These are phyloP conservation scores for Kobus ellipsiprymnus DNA, from an alignment of 2,113 vertebrate genomes.

Conservation along the genomic window DNA sequence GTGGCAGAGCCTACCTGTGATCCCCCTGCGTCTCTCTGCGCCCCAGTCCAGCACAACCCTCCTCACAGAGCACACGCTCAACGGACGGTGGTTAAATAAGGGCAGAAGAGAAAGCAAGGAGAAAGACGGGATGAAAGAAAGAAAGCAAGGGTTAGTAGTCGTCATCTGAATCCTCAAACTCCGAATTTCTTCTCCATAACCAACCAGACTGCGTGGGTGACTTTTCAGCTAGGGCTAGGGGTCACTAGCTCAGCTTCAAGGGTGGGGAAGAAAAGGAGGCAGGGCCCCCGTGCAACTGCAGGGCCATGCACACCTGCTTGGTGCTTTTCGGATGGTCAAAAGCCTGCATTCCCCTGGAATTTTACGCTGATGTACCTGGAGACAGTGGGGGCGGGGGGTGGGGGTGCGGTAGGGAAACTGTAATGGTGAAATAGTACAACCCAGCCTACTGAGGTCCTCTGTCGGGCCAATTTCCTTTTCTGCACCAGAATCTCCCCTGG, in stretches of 20 bases:
- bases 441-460: not conserved
- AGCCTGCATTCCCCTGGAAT: not conserved
- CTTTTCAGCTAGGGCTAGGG: not conserved
- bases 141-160: conserved; percentile 74
- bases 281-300: not conserved
- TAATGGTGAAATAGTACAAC: accelerated
- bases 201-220: not conserved
- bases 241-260: conserved; percentile 7
- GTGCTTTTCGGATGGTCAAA: not conserved
- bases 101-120: conserved; percentile 60
- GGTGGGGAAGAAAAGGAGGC: not conserved
- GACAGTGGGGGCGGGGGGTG: accelerated
- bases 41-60: not conserved
- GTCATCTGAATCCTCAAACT: not conserved
- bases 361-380: not conserved
- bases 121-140: conserved; percentile 67
- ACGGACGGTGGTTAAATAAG: not conserved
- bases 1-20: not conserved
- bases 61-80: not conserved
- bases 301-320: not conserved
- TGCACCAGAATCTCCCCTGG: conserved; percentile 62
- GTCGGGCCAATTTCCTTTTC: not conserved
- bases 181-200: not conserved
- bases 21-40: not conserved
- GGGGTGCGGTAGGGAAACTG: not conserved